phyloP scores from a whole-genome alignment of 2,797 vertebrate genomes.

The Pampus argenteus region DNA sequence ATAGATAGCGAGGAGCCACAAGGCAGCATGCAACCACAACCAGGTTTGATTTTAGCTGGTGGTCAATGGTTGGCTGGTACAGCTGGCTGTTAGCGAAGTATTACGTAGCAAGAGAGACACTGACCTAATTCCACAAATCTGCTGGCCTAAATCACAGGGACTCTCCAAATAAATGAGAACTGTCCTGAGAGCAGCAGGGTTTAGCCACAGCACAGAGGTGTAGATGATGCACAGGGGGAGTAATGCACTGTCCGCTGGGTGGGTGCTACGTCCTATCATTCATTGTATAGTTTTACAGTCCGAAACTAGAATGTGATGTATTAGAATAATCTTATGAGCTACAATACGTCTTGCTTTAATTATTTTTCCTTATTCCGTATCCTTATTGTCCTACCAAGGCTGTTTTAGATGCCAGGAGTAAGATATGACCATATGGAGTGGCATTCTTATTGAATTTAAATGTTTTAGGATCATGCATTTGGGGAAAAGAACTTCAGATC shows the following conservation, averaged over 20 bases:
- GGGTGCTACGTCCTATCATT: constrained; percentile 40
- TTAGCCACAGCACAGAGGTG: constrained; percentile 64
- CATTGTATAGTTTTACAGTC: constrained; percentile 42
- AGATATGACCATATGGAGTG: background rate
- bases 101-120: constrained; percentile 75
- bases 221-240: constrained; percentile 56
- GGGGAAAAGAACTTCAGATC: background rate
- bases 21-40: constrained; percentile 6
- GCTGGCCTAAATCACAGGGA: constrained; percentile 80
- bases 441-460: background rate
- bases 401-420: constrained; percentile 12
- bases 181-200: constrained; percentile 66
- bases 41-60: constrained; percentile 33
- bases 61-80: constrained; percentile 39
- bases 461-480: background rate
- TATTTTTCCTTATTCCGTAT: constrained; percentile 4
- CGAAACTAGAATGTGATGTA: constrained; percentile 31
- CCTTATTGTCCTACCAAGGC: background rate
- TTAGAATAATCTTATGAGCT: constrained; percentile 17
- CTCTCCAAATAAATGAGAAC: constrained; percentile 77
- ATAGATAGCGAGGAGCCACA: background rate
- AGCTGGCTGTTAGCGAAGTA: constrained; percentile 65
- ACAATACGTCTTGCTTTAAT: constrained; percentile 22
- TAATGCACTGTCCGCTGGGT: constrained; percentile 35
- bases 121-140: constrained; percentile 86